phyloP scores from a whole-genome alignment of 2,113 vertebrate species.

The Oryzias melastigma region DNA sequence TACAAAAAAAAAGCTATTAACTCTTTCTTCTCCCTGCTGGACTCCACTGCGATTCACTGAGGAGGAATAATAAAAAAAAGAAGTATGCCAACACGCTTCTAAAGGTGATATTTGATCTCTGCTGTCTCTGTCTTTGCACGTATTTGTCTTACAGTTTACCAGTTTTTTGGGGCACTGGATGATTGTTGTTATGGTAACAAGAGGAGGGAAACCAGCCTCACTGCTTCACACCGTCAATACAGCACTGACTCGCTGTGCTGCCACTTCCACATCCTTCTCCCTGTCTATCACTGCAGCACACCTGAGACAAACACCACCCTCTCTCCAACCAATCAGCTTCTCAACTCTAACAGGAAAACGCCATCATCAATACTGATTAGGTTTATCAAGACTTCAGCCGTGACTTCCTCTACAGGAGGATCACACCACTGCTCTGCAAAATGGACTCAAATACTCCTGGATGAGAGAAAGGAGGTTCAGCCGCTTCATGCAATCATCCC shows the following conservation, averaged over 20 bases:
- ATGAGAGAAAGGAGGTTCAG: too few species aligned
- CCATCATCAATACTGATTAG: too few species aligned
- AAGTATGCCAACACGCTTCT: background rate
- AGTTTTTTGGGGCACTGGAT: constrained; percentile 45
- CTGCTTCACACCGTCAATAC: background rate
- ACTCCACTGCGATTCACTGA: constrained; percentile 24
- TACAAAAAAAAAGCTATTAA: constrained; percentile 50
- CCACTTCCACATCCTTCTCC: constrained; percentile 35
- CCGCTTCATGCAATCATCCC: too few species aligned
- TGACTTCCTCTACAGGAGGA: too few species aligned
- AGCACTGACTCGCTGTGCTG: constrained; percentile 49
- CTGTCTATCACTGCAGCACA: constrained; percentile 54
- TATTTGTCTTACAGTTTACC: constrained; percentile 18
- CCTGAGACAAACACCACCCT: constrained; percentile 22
- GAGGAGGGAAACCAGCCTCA: constrained; percentile 42
- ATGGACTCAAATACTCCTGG: too few species aligned
- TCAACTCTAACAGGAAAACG: too few species aligned
- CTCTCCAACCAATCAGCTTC: constrained; percentile 8
- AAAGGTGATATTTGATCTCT: background rate
- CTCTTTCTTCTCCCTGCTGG: constrained; percentile 46
- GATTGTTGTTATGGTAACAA: constrained; percentile 67
- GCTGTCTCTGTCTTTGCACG: constrained; percentile 3
- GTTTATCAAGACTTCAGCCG: too few species aligned
- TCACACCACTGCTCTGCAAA: too few species aligned
- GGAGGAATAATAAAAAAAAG: constrained; percentile 1